A percentile compares a stretch with the other conserved stretches of the same genome.
These are phyloP conservation scores for Geotrypetes seraphini DNA, from an alignment of 2,797 vertebrate genomes.

Conservation along the genomic window DNA sequence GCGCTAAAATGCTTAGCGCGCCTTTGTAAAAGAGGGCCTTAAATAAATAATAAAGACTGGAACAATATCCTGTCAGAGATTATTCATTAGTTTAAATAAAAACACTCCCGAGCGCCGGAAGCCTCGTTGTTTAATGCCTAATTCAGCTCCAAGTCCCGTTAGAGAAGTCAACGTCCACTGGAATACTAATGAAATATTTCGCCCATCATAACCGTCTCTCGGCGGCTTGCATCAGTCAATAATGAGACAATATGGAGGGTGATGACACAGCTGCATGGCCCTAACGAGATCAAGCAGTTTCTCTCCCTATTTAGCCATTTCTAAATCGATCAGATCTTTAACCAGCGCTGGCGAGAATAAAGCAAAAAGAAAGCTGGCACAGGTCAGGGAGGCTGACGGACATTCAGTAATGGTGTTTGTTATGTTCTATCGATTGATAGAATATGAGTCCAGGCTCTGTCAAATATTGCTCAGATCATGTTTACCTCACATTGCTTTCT, in stretches of 20 bases:
- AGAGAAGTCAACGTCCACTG: constrained; percentile 8
- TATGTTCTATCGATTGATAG: constrained; percentile 8
- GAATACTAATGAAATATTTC: constrained; percentile 21
- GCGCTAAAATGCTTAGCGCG: too few species aligned
- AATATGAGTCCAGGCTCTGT: background rate
- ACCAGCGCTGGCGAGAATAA: too few species aligned
- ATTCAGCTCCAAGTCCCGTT: background rate
- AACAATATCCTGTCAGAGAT: too few species aligned
- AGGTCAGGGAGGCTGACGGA: background rate
- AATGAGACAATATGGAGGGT: constrained; percentile 41
- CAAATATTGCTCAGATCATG: constrained; percentile 8
- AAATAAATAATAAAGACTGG: too few species aligned
- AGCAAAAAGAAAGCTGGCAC: constrained; percentile 6
- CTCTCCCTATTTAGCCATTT: constrained; percentile 39
- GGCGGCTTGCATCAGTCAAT: constrained; percentile 37
- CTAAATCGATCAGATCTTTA: constrained; percentile 31
- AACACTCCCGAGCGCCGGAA: too few species aligned
- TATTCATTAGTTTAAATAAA: too few species aligned
- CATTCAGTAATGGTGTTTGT: background rate
- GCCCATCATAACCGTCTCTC: constrained; percentile 21
- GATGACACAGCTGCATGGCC: constrained; percentile 31
- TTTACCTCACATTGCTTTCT: too few species aligned
- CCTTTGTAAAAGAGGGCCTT: too few species aligned
- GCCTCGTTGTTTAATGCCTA: background rate
- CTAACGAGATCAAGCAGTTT: constrained; percentile 44